These are phyloP conservation scores for Cynopterus sphinx DNA, from an alignment of 2,797 vertebrate species.

Conservation along the genomic window DNA sequence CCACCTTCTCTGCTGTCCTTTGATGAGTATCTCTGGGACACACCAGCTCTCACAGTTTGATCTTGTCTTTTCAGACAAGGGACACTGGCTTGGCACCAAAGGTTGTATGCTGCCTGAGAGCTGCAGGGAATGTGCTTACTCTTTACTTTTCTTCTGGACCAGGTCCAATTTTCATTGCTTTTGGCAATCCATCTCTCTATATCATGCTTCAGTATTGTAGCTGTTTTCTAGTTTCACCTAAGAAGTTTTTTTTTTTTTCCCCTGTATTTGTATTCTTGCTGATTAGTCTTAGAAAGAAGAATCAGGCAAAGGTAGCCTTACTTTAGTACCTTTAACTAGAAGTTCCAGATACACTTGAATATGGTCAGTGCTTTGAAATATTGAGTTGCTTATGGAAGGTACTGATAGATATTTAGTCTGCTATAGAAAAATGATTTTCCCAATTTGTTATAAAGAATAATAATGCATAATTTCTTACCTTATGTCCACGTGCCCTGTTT, in stretches of 20 bases:
- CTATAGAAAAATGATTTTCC: neutral
- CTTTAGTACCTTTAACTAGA: neutral
- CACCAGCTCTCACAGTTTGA: neutral
- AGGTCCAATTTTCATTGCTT: neutral
- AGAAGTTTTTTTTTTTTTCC: constrained; percentile 5
- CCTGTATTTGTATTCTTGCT: neutral
- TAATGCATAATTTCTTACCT: neutral
- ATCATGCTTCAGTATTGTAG: neutral
- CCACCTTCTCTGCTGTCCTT: neutral
- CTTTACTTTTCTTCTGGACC: neutral
- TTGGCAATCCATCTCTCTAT: neutral
- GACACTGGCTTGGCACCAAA: neutral
- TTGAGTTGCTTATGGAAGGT: neutral
- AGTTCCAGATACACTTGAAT: neutral
- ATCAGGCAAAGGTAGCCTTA: neutral
- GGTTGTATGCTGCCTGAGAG: neutral
- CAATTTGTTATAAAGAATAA: neutral
- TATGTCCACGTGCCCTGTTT: neutral
- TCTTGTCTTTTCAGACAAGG: neutral
- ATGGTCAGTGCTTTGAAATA: neutral
- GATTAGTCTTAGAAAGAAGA: neutral
- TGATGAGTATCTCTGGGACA: neutral
- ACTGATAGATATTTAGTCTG: neutral
- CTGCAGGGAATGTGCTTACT: neutral
- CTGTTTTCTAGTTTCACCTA: neutral